Base-by-base conservation (phyloP, 2,888 invertebrate species). In the Clunio marinus region DNA sequence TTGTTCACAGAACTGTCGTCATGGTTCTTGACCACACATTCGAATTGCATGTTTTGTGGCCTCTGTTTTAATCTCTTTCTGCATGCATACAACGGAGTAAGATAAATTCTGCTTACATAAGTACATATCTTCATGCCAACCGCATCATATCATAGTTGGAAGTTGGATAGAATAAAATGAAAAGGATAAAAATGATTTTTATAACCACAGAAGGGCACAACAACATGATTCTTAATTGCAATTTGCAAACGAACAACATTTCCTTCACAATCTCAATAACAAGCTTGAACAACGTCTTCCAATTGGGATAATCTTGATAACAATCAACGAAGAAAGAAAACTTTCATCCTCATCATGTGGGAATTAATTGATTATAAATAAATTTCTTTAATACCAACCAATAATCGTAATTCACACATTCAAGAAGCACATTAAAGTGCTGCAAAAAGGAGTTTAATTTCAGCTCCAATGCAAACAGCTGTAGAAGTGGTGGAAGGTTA, bases 41-140 rank as follows among this genome's bases (percentile, higher is more conserved):
- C 51, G 51, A 51, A 51, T 51, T 51, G 22, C 51, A 51, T 51
- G 51, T 51, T 51, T 51, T 22, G 51, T 17, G 51, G 51, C 51
- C 20, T 45, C 13, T 20, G 51, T 17, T 51, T 51, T 51, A 51
- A 51, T 51, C 51, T 22, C 20, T 17, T 51, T 51, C 10, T 32
- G 10, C 32, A 32, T 32, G 10, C 32, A 7, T 32, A 32, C 32
- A 32, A 32, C 10, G 32, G 32, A 32, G 32, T 10, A n/a, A n/a
- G n/a, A n/a, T n/a, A n/a, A n/a, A 15, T 41, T 41, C 41, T 15
- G 10, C 41, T 41, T 15, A n/a, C 41, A n/a, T 41, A 41, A 41
- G 41, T 15, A n/a, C n/a, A n/a, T n/a, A 41, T 5, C 41, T 10
- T 41, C n/a, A 41, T 41, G 41, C 41, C 7, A 15, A 41, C 41